Evolutionary conservation across 2,888 invertebrate genomes (phyloP).

Genomic region (Palloptera scutellata): DNA sequence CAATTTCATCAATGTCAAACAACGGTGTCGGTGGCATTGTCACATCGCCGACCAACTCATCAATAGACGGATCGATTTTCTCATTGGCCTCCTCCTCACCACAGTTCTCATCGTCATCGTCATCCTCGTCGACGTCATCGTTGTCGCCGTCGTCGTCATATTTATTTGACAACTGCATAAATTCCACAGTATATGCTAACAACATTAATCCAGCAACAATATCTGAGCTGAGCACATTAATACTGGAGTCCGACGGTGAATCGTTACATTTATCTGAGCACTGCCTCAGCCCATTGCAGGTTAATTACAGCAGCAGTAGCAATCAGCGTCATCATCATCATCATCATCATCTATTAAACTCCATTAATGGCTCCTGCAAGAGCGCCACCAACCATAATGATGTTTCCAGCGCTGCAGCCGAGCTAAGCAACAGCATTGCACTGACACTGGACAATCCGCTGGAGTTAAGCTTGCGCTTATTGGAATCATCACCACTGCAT

Average conservation of each 20-base stretch:
- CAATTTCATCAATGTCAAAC: too few species aligned
- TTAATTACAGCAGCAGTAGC: conserved; percentile 25
- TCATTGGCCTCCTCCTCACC: conserved; percentile 45
- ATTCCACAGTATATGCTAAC: conserved; percentile 38
- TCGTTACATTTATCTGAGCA: conserved; percentile 64
- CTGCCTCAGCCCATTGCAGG: conserved; percentile 53
- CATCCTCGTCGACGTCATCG: conserved; percentile 12
- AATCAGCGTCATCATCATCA: conserved; percentile 10
- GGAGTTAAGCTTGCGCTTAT: conserved; percentile 57
- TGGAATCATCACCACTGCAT: conserved; percentile 57
- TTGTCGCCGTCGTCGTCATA: conserved; percentile 42
- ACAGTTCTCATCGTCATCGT: conserved; percentile 35
- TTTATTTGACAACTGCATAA: conserved; percentile 38
- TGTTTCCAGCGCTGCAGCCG: conserved; percentile 13
- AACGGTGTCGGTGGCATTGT: too few species aligned
- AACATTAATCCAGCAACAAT: conserved; percentile 42
- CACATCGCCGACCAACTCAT: too few species aligned
- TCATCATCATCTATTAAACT: background rate
- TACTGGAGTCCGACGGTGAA: conserved; percentile 70
- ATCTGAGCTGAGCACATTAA: conserved; percentile 54
- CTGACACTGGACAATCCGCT: conserved; percentile 54
- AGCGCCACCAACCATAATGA: background rate
- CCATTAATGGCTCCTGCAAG: background rate
- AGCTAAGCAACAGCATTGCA: conserved; percentile 39
- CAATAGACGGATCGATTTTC: conserved; percentile 32